Evolutionary conservation across 2,797 vertebrate species (phyloP).

Genomic region (Pseudochromis fuscus): DNA sequence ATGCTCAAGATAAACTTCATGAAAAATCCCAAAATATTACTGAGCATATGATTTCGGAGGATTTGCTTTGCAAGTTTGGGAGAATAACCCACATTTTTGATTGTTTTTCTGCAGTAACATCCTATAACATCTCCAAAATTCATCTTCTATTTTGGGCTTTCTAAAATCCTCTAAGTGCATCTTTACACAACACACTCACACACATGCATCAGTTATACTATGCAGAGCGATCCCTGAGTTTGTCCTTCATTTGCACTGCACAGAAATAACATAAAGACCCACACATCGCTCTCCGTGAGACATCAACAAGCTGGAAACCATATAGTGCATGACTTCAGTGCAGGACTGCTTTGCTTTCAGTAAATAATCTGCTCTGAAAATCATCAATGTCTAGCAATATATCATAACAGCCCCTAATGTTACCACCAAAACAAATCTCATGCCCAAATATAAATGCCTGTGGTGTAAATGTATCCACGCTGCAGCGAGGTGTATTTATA

Average conservation of each 20-base stretch:
- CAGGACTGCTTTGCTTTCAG: conserved; percentile 11
- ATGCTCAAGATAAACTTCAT: too few relatives aligned
- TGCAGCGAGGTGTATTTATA: conserved; percentile 40
- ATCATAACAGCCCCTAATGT: conserved; percentile 23
- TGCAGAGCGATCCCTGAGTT: neutral
- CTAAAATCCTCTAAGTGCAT: neutral
- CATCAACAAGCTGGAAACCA: conserved; percentile 11
- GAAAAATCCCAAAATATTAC: too few relatives aligned
- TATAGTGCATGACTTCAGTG: neutral
- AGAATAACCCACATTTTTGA: too few relatives aligned
- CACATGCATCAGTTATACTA: neutral
- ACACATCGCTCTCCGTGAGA: neutral
- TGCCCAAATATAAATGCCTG: conserved; percentile 46
- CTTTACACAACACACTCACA: neutral
- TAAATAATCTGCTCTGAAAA: conserved; percentile 39
- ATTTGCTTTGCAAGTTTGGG: too few relatives aligned
- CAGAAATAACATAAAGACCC: neutral
- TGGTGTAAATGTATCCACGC: conserved; percentile 48
- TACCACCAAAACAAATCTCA: conserved; percentile 45
- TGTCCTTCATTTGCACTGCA: neutral
- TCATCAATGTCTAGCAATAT: conserved; percentile 7
- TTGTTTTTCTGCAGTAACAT: too few relatives aligned
- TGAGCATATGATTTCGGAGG: too few relatives aligned
- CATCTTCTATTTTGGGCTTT: neutral
- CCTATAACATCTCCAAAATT: too few relatives aligned